Conservation (phyloP, 2,888 invertebrate species). For the Drosophila quinaria region DNA sequence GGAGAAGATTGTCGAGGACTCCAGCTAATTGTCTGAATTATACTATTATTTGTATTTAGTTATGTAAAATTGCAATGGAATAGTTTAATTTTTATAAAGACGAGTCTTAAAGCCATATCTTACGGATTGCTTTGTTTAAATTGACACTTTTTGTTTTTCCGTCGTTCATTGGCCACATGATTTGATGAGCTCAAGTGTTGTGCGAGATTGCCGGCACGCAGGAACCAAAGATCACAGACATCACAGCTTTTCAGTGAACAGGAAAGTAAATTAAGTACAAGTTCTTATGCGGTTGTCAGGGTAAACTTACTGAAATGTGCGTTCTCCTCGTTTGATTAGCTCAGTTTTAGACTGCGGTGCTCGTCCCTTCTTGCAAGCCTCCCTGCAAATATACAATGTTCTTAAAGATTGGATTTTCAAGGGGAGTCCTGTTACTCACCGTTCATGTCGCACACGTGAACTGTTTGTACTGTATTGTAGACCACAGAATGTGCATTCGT, state of each 20-base stretch:
- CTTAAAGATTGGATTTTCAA: neutral
- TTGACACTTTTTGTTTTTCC: conserved; percentile 50
- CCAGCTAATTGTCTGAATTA: conserved; percentile 1
- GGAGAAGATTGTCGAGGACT: conserved; percentile 19
- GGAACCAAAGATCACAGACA: conserved; percentile 68
- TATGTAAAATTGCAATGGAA: conserved; percentile 3
- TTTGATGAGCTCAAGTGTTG: conserved; percentile 65
- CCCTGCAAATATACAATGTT: conserved; percentile 34
- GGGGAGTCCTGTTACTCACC: conserved; percentile 35
- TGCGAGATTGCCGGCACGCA: conserved; percentile 68
- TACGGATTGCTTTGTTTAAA: conserved; percentile 16
- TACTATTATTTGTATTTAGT: conserved; percentile 6
- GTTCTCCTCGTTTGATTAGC: conserved; percentile 71
- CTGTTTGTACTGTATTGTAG: conserved; percentile 73
- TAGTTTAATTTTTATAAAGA: conserved; percentile 23
- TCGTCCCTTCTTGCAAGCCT: conserved; percentile 71
- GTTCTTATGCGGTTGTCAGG: neutral
- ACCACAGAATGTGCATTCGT: conserved; percentile 71
- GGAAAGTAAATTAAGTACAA: neutral
- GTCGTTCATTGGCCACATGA: conserved; percentile 59
- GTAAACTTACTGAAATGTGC: conserved; percentile 67
- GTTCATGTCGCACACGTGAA: conserved; percentile 68
- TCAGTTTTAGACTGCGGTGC: conserved; percentile 71
- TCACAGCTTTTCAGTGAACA: conserved; percentile 46
- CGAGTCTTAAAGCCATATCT: conserved; percentile 7